Evolutionary conservation across 2,113 vertebrate genomes (phyloP), one percentile per base, ranked within the genome.

Genomic region (Mirounga angustirostris): DNA sequence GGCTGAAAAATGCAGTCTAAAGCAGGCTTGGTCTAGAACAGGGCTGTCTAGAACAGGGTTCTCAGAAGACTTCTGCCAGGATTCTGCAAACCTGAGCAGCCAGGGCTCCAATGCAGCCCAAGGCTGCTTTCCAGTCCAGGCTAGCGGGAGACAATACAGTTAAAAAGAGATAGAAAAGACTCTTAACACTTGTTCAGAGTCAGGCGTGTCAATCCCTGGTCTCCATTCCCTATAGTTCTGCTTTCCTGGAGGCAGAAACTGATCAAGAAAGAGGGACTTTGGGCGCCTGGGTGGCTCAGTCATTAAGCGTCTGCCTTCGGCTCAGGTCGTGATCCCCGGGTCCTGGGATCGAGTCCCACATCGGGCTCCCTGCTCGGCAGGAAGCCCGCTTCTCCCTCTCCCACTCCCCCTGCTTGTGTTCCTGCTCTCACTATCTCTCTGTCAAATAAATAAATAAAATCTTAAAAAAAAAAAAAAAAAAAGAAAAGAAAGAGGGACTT

Each of bases 201-300:
- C 16, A 61, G 28, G 71, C 11, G 82, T 79, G 7, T 28, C 26
- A 91, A 40, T 26, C 19, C 28, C 50, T 80, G 81, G 36, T 89
- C 36, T 76, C 50, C 81, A 71, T 2, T 86, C 16, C 46, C 69
- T 87, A 28, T 3, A 88, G 21, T 67, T 30, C 67, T 94, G 86
- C 43, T 97, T 95, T 87, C 76, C 1, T 36, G 24, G 91, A 93
- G 46, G 78, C 28, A 97, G 89, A 95, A 91, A 76, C 13, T 92
- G n/a, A 97, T 33, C 11, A 92, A 82, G 73, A 93, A 61, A 97
- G 58, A 85, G 28, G 59, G 22, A 30, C 36, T 95, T 90, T 40
- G 40, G 40, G 40, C 40, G 40, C 40, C 40, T 40, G 40, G 40
- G 40, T 40, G 40, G 40, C 40, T 40, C 40, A 40, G 40, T 40